Evolutionary conservation across 1,140 invertebrate species (phyloP), one percentile per base, ranked within the genome.

Genomic region (Conopomorpha cramerella): DNA sequence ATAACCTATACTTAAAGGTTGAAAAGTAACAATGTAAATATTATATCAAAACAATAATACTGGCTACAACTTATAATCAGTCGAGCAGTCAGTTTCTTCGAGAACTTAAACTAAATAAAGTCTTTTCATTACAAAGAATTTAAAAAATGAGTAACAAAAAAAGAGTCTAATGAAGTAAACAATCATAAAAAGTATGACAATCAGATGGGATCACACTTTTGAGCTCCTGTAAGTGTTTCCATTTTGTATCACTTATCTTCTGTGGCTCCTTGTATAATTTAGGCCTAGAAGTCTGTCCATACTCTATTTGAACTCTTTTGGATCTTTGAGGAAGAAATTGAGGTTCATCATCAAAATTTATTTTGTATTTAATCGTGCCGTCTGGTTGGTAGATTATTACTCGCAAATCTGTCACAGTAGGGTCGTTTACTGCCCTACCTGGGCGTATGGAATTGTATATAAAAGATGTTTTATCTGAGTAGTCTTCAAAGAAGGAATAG

Each of bases 241-340:
- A 30, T 13, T 30, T 30, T 4, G 12, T 8, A 4, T 30, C 12
- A 10, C 12, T 30, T 10, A 30, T 30, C 12, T 30, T 30, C 12
- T 10, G 12, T 4, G 7, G 12, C 6, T 30, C 12, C 7, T 8
- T 30, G 12, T 30, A 30, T 8, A 8, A 6, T 13, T 13, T 30
- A 10, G 28, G 12, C 23, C 23, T 25, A 7, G 12, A 13, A 13
- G 8, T 30, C 28, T 30, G 28, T 30, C 12, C 28, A 4, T 13
- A 30, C 6, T 30, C 6, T 30, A n/a, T n/a, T n/a, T n/a, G n/a
- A n/a, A n/a, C n/a, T n/a, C n/a, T 30, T 30, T 30, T 30, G 12
- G 28, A 4, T 10, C 28, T 8, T 30, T 13, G 7, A 8, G 28
- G 28, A 4, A 30, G 12, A 10, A 10, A 4, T 4, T 30, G 4